Base-by-base conservation (phyloP, 2,113 vertebrate genomes). In the Hippolais icterina region DNA sequence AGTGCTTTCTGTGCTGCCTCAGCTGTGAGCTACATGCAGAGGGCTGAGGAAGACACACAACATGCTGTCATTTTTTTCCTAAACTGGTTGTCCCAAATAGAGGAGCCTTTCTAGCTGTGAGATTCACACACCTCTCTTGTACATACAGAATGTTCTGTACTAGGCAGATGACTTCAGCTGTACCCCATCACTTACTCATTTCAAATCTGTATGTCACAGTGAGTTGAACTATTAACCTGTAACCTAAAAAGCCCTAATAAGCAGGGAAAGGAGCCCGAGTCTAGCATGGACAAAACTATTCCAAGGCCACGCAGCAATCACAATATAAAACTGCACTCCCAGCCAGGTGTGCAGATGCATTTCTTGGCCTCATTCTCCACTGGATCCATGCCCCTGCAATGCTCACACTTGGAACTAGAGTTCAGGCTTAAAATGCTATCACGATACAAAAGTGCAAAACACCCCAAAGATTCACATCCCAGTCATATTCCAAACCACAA, bases 101-200 rank as follows among this genome's bases (percentile, higher is more conserved):
- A 49, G 50, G 3, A 42, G 27, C 3, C 10, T 46, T 91, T 49
- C 12, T 18, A 31, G 42, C 28, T 29, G 33, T 11, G 79, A 65
- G 35, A 59, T 19, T 72, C n/a, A 33, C 33, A 52, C 25, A 57
- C 6, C 28, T 68, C 17, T 87, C 47, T 60, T 64, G 27, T 22
- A 76, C 11, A 60, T 15, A 60, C 8, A 83, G 29, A 24, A 42
- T 0, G 1, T 9, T 74, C n/a, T 42, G 15, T 13, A 17, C n/a
- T 10, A 37, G 9, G 52, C 29, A 75, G 31, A 50, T 14, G 15
- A 64, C 15, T 74, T 76, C 49, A 60, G 35, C n/a, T 74, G n/a
- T 18, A 49, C 23, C 23, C 23, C 35, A 23, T 22, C 61, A 78
- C 0, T 3, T 31, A 25, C 0, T 1, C 28, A 63, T 70, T 86